A percentile compares a stretch with the other conserved stretches of the same genome.
Evolutionary conservation across 1,140 invertebrate species (phyloP).

Genomic region (Cyrtorhinus lividipennis): DNA sequence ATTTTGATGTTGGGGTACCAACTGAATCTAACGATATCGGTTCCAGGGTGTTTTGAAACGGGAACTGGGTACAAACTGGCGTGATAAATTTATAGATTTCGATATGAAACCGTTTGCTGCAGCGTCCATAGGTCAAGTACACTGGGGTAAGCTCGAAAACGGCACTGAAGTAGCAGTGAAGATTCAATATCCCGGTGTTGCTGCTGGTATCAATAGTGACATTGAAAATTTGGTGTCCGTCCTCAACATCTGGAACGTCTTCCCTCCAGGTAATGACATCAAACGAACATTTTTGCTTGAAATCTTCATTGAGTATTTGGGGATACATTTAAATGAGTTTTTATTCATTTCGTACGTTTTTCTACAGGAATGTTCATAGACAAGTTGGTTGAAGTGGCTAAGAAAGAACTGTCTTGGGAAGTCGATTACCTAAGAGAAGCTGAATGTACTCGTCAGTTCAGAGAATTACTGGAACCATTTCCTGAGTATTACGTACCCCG

Average conservation of each 20-base stretch:
- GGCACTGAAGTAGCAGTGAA: conserved; percentile 81
- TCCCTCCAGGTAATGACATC: conserved; percentile 76
- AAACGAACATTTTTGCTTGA: too few species aligned
- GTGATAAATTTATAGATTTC: conserved; percentile 55
- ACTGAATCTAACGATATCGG: too few species aligned
- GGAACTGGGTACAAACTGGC: conserved; percentile 81
- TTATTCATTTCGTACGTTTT: background rate
- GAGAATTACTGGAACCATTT: conserved; percentile 55
- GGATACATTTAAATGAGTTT: background rate
- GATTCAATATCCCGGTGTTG: conserved; percentile 98
- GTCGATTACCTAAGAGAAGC: conserved; percentile 93
- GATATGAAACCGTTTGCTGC: conserved; percentile 97
- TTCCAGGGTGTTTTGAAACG: conserved; percentile 61
- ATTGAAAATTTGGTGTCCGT: conserved; percentile 92
- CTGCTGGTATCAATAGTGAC: conserved; percentile 92
- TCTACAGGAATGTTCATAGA: conserved; percentile 90
- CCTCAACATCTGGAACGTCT: conserved; percentile 76
- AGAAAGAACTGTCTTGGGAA: conserved; percentile 88
- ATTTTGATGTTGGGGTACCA: too few species aligned
- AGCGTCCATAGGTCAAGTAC: conserved; percentile 88
- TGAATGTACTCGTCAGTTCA: conserved; percentile 70
- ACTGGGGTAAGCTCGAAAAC: conserved; percentile 58
- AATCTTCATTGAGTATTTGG: background rate
- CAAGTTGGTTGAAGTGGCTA: conserved; percentile 82
- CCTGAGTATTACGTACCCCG: conserved; percentile 72